A percentile compares a stretch with the other conserved stretches of the same genome.
These are phyloP conservation scores for Orthonevra nobilis DNA, from an alignment of 2,888 invertebrate species.

Conservation along the genomic window DNA sequence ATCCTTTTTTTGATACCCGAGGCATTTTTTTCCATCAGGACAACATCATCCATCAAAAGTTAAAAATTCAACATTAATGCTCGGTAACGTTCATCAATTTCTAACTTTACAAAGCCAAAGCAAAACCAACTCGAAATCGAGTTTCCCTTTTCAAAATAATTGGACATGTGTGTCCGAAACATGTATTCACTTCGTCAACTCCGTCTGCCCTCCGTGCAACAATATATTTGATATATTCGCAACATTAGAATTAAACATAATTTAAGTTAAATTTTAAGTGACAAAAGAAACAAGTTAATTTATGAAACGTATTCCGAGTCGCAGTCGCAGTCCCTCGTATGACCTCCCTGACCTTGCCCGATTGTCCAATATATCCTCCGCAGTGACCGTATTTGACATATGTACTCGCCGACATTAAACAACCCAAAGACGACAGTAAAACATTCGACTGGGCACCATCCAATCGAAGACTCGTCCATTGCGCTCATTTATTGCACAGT, in stretches of 20 bases:
- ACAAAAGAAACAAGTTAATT: slow-evolving; percentile 67
- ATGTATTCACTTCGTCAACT: slow-evolving; percentile 2
- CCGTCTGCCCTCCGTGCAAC: not conserved
- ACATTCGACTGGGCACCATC: no score
- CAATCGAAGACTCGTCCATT: not conserved
- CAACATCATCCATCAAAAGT: no score
- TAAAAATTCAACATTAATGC: no score
- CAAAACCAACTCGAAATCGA: slow-evolving; percentile 25
- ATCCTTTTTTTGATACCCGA: no score
- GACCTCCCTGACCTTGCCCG: slow-evolving; percentile 59
- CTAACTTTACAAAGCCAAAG: no score
- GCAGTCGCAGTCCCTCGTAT: slow-evolving; percentile 43
- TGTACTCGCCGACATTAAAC: slow-evolving; percentile 69
- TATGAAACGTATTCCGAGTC: slow-evolving; percentile 44
- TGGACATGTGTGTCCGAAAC: slow-evolving; percentile 63
- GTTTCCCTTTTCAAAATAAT: slow-evolving; percentile 42
- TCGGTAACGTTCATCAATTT: no score
- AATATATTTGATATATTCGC: slow-evolving; percentile 47
- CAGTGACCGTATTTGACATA: slow-evolving; percentile 65
- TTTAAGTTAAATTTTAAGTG: slow-evolving; percentile 35
- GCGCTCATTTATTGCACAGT: slow-evolving; percentile 29
- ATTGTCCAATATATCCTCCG: slow-evolving; percentile 53
- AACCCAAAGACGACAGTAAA: slow-evolving; percentile 16
- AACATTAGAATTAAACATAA: slow-evolving; percentile 52
- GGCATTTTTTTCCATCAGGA: no score